Evolutionary conservation across 2,113 vertebrate species (phyloP).

Genomic region (Hippocampus abdominalis): DNA sequence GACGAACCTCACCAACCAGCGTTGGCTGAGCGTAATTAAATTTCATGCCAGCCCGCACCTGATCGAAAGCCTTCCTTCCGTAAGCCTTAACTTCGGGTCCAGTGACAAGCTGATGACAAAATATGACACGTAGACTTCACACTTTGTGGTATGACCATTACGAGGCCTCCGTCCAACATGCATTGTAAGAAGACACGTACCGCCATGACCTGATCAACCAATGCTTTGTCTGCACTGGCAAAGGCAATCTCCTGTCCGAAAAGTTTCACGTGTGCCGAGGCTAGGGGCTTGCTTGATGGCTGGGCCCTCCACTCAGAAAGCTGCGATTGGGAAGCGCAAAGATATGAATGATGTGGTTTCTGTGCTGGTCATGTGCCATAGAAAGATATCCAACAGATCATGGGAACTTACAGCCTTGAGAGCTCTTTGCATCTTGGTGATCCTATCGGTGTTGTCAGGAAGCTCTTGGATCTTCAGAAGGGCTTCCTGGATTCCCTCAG

Average conservation of each 20-base stretch:
- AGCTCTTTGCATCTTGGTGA: conserved; percentile 75
- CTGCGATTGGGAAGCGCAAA: conserved; percentile 44
- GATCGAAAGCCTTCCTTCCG: conserved; percentile 42
- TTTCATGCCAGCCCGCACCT: conserved; percentile 55
- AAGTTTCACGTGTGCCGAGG: conserved; percentile 71
- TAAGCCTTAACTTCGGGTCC: conserved; percentile 24
- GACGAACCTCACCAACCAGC: conserved; percentile 70
- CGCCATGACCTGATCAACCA: conserved; percentile 68
- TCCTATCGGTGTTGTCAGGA: conserved; percentile 61
- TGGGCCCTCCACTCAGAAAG: conserved; percentile 73
- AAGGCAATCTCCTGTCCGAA: conserved; percentile 81
- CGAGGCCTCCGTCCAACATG: not conserved
- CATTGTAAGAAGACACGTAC: conserved; percentile 52
- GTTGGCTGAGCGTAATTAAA: conserved; percentile 65
- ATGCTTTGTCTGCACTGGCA: conserved; percentile 67
- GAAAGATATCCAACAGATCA: not conserved
- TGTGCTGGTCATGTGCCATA: not conserved
- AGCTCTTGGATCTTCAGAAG: conserved; percentile 60
- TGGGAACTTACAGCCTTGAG: conserved; percentile 71
- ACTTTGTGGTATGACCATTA: not conserved
- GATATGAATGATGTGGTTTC: not conserved
- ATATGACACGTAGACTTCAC: not conserved
- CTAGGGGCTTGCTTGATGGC: conserved; percentile 65
- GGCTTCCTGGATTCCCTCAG: conserved; percentile 78
- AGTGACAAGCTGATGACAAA: conserved; percentile 46